Conservation (phyloP, 2,113 vertebrate genomes). For the Dromiciops gliroides region DNA sequence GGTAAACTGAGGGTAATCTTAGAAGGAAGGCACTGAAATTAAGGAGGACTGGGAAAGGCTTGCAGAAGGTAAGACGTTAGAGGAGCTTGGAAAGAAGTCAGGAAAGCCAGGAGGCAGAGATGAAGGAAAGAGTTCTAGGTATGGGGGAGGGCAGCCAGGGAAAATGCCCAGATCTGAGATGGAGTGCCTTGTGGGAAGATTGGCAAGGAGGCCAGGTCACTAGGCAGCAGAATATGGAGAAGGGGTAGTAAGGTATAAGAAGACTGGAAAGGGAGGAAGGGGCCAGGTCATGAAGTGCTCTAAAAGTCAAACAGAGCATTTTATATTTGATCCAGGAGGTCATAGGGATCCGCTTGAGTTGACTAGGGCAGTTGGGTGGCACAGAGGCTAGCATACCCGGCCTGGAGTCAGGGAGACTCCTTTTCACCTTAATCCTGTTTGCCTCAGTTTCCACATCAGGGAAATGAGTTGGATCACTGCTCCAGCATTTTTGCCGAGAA, state of each 20-base stretch:
- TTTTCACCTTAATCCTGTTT: neutral
- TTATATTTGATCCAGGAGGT: neutral
- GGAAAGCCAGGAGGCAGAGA: neutral
- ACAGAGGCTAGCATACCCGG: neutral
- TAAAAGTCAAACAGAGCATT: neutral
- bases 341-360: neutral
- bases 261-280: too few species aligned
- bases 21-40: too few species aligned
- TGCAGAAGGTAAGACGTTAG: neutral
- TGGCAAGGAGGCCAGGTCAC: neutral
- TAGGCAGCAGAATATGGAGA: neutral
- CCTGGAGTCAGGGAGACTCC: neutral
- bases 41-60: too few species aligned
- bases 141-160: neutral
- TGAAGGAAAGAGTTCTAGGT: neutral
- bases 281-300: too few species aligned
- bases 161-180: neutral
- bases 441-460: neutral
- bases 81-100: neutral
- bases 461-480: neutral
- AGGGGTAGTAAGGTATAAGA: too few species aligned
- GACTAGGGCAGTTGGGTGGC: neutral
- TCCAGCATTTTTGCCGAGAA: neutral
- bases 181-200: neutral
- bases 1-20: too few species aligned